phyloP scores from a whole-genome alignment of 2,888 invertebrate species.

The Hemistola chrysoprasaria region DNA sequence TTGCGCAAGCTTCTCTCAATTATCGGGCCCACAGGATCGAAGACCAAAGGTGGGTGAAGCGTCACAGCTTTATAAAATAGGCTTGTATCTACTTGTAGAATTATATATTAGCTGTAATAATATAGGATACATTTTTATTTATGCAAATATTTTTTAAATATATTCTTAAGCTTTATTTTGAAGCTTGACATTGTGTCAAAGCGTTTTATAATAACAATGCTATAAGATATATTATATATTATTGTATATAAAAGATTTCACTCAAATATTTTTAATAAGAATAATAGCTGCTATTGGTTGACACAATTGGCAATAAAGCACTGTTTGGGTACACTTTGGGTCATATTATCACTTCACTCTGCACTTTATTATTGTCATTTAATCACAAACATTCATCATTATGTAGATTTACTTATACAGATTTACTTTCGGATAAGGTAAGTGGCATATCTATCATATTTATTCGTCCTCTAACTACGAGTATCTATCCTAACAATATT shows the following conservation, averaged over 20 bases:
- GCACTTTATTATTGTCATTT: background rate
- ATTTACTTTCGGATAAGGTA: conserved; percentile 1
- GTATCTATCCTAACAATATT: no score
- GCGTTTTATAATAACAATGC: no score
- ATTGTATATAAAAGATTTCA: background rate
- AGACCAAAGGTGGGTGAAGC: conserved; percentile 64
- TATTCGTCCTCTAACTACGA: no score
- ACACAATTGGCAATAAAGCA: conserved; percentile 27
- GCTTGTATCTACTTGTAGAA: no score
- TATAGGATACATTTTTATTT: no score
- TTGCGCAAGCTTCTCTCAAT: conserved; percentile 80
- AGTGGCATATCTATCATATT: conserved; percentile 2
- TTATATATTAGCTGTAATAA: no score
- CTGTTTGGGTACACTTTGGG: background rate
- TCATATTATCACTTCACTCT: background rate
- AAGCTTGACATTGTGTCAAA: no score
- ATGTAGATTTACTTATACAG: no score
- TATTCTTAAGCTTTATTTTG: background rate
- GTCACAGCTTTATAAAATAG: conserved; percentile 12
- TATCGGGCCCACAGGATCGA: conserved; percentile 75
- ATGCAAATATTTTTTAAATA: no score
- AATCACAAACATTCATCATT: no score
- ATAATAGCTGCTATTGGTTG: conserved; percentile 52
- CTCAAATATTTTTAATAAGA: background rate
- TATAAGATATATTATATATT: no score